phyloP scores from a whole-genome alignment of 2,888 invertebrate species.

The Auanema sp. region DNA sequence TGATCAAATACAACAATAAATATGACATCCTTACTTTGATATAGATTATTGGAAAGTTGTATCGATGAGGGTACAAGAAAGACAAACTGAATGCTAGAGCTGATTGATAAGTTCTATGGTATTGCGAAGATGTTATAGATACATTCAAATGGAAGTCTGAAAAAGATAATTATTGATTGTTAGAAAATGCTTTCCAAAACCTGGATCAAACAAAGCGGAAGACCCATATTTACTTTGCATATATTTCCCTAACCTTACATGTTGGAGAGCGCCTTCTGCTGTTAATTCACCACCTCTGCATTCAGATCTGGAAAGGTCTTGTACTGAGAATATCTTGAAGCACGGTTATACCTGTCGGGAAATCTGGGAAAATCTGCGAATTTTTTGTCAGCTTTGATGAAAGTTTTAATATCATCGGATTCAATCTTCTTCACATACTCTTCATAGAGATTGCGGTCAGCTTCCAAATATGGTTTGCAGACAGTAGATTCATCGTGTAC shows the following conservation, averaged over 20 bases:
- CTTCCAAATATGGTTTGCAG: slow-evolving; percentile 36
- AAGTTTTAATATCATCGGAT: slow-evolving; percentile 35
- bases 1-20: not conserved
- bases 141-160: slow-evolving; percentile 20
- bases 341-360: slow-evolving; percentile 29
- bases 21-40: slow-evolving; percentile 8
- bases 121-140: slow-evolving; percentile 74
- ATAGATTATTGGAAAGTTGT: slow-evolving; percentile 13
- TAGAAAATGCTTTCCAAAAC: slow-evolving; percentile 17
- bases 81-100: slow-evolving; percentile 79
- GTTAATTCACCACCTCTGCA: slow-evolving; percentile 74
- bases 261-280: slow-evolving; percentile 78
- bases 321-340: not conserved
- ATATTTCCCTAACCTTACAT: slow-evolving; percentile 78
- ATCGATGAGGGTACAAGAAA: slow-evolving; percentile 68
- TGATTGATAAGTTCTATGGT: slow-evolving; percentile 87
- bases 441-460: slow-evolving; percentile 37
- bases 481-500: slow-evolving; percentile 27
- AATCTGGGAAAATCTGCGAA: slow-evolving; percentile 24
- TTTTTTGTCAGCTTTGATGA: slow-evolving; percentile 34
- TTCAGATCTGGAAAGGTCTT: slow-evolving; percentile 31
- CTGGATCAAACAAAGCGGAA: slow-evolving; percentile 26
- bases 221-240: slow-evolving; percentile 67
- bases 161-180: slow-evolving; percentile 8
- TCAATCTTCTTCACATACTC: slow-evolving; percentile 30